phyloP scores from a whole-genome alignment of 2,888 invertebrate species.

The Drosophila ezoana region DNA sequence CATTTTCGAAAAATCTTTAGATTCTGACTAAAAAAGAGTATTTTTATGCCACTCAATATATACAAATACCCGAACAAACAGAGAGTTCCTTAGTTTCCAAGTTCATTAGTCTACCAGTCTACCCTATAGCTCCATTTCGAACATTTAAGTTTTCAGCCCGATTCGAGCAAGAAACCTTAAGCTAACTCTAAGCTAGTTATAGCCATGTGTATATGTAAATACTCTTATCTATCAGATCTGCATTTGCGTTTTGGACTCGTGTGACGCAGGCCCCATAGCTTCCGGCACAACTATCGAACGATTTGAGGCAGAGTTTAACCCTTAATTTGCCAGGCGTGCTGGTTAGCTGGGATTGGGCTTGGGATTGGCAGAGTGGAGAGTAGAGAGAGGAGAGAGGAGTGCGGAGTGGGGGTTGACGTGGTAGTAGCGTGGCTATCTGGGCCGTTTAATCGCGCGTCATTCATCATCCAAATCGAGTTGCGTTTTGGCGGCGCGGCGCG shows the following conservation, averaged over 20 bases:
- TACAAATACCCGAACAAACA: no score
- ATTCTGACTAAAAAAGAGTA: no score
- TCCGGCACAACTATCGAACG: background rate
- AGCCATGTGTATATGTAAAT: conserved; percentile 33
- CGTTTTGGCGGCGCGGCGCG: conserved; percentile 59
- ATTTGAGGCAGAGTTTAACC: conserved; percentile 37
- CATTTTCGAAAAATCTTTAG: no score
- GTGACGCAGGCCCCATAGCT: conserved; percentile 5
- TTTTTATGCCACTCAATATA: no score
- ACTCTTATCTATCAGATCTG: conserved; percentile 28
- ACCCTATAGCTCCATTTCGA: no score
- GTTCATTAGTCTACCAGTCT: no score
- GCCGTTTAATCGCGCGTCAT: conserved; percentile 74
- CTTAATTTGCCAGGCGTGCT: conserved; percentile 40
- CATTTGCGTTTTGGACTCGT: conserved; percentile 7
- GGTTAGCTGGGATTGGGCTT: conserved; percentile 7
- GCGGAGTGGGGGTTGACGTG: conserved; percentile 4
- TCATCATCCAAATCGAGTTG: conserved; percentile 81
- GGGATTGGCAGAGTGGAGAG: background rate
- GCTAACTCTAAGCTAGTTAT: background rate
- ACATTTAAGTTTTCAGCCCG: no score
- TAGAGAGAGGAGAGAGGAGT: background rate
- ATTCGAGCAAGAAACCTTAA: background rate
- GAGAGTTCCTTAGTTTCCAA: no score
- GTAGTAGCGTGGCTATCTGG: conserved; percentile 59